Evolutionary conservation across 2,888 invertebrate species (phyloP), one percentile per base, ranked within the genome.

Genomic region (Cosmia trapezina): DNA sequence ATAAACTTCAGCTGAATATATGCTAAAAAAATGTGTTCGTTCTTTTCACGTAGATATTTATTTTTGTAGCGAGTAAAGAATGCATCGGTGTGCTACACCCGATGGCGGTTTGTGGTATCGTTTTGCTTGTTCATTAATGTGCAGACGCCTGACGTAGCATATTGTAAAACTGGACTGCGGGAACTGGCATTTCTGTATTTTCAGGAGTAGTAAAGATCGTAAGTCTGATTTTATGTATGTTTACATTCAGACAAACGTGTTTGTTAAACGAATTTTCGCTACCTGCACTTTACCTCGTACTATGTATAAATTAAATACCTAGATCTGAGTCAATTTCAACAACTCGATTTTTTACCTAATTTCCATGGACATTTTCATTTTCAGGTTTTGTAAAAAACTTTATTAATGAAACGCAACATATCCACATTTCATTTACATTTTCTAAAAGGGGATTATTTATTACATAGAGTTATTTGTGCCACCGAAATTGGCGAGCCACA

Each of bases 201-300:
- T 60, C 41, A 63, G 41, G 51, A 41, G 57, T 59, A 47, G 14
- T 63, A 47, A 57, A 54, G 54, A 22, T 41, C 19, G 60, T 43
- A 68, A 54, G 19, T 45, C 51, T 41, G 41, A 49, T 59, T 78
- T 68, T 73, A 73, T 64, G 51, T 51, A 14, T 79, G 80, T 78
- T 73, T 78, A 79, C 67, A 60, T 79, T 60, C 59, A 73, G 57
- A 60, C 54, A 56, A 60, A 67, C 64, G 49, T 59, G 56, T 73
- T 45, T 47, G 19, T 12, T 41, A 37, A 79, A 73, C n/a, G 53
- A 43, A 59, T 62, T 33, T 79, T 57, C 66, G 37, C 45, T 71
- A 71, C 53, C 60, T 60, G 49, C 60, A 49, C 43, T 64, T 70
- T 54, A 60, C 14, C 22, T 62, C 43, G 14, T 33, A 53, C 6